phyloP scores from a whole-genome alignment of 2,797 vertebrate species.

The Lateolabrax maculatus region DNA sequence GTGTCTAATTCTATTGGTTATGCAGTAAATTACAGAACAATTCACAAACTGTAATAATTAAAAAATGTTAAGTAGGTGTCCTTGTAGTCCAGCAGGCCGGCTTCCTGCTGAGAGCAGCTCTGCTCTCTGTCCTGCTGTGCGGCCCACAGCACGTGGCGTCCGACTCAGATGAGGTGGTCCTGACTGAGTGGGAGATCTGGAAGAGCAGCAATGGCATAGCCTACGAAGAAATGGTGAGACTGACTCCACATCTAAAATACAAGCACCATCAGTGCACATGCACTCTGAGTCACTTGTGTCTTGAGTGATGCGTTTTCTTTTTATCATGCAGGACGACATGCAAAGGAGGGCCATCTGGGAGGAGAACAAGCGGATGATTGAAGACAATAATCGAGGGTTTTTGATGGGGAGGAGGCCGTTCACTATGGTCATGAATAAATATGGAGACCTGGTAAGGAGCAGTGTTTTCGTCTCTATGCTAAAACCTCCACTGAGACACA shows the following conservation, averaged over 20 bases:
- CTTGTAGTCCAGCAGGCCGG: constrained; percentile 49
- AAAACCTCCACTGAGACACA: not conserved
- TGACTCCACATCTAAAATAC: not conserved
- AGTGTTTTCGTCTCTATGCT: not conserved
- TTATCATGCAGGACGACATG: constrained; percentile 70
- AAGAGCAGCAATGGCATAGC: constrained; percentile 76
- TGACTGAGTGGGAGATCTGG: constrained; percentile 83
- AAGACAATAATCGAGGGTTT: constrained; percentile 80
- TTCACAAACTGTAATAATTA: not conserved
- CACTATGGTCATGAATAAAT: constrained; percentile 87
- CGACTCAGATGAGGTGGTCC: constrained; percentile 82
- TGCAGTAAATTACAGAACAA: not conserved
- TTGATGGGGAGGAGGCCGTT: constrained; percentile 76
- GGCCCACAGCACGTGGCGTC: constrained; percentile 49
- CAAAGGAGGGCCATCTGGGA: constrained; percentile 83
- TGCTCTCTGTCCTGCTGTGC: constrained; percentile 72
- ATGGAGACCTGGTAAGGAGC: constrained; percentile 83
- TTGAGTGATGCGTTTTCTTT: constrained; percentile 8
- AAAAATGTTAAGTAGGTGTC: not conserved
- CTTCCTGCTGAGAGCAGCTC: constrained; percentile 56
- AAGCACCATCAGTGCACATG: not conserved
- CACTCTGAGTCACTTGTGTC: not conserved
- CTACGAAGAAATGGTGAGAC: constrained; percentile 75
- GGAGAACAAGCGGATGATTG: constrained; percentile 78
- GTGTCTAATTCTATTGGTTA: not conserved